phyloP scores from a whole-genome alignment of 2,888 invertebrate genomes.

The Trachelus troglodyta region DNA sequence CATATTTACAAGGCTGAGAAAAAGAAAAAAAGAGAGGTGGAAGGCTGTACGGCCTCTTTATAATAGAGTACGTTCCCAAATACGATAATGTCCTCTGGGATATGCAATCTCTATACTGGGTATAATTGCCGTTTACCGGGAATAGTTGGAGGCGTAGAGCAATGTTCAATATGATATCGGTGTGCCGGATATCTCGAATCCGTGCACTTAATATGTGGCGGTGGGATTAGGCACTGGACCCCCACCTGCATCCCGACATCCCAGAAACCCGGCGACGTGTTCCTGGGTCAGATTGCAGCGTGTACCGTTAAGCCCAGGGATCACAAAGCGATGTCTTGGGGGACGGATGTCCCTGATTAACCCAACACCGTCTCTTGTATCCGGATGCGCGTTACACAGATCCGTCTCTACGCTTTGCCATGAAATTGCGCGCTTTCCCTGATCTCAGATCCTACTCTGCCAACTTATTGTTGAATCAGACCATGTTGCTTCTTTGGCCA shows the following conservation, averaged over 20 bases:
- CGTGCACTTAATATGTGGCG: constrained; percentile 60
- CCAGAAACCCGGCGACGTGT: constrained; percentile 37
- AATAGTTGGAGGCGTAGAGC: neutral
- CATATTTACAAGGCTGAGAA: neutral
- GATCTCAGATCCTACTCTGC: neutral
- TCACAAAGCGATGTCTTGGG: constrained; percentile 60
- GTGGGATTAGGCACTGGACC: constrained; percentile 50
- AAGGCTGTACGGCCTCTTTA: neutral
- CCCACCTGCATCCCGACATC: neutral
- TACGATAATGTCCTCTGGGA: neutral
- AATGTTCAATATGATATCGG: constrained; percentile 16
- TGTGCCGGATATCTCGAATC: constrained; percentile 48
- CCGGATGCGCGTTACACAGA: constrained; percentile 33
- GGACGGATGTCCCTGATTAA: constrained; percentile 58
- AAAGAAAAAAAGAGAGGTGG: neutral
- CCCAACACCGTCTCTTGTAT: constrained; percentile 26
- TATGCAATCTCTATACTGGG: neutral
- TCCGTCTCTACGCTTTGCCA: neutral
- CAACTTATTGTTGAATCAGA: neutral
- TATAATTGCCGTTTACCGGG: neutral
- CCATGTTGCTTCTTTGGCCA: neutral
- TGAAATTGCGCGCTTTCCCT: constrained; percentile 13
- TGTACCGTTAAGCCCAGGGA: constrained; percentile 54
- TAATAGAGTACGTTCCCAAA: neutral
- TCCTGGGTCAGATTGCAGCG: constrained; percentile 50